Percentiles rank a stretch among this genome's conserved stretches.
These are phyloP conservation scores for Stictocephala bisonia DNA, from an alignment of 2,888 invertebrate species.

Conservation along the genomic window DNA sequence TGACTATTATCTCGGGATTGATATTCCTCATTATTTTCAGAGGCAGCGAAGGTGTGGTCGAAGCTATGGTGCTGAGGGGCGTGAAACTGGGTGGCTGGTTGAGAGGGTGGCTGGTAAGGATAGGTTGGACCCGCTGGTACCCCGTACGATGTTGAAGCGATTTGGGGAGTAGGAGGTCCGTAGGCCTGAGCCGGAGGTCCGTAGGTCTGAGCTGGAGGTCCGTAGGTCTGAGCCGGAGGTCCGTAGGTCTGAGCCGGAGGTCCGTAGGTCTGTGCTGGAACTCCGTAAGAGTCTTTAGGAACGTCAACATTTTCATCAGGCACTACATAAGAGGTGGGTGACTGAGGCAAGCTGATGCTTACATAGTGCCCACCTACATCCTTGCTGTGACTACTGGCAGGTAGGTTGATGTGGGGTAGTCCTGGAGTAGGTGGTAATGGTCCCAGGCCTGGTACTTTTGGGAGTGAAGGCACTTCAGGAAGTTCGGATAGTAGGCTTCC, in stretches of 20 bases:
- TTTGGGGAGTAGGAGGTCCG: slow-evolving; percentile 47
- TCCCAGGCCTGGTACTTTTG: slow-evolving; percentile 48
- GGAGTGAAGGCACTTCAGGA: slow-evolving; percentile 47
- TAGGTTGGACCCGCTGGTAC: slow-evolving; percentile 11
- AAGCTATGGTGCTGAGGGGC: neutral
- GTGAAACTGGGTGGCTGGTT: neutral
- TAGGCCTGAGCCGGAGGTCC: slow-evolving; percentile 63
- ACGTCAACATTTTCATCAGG: slow-evolving; percentile 4
- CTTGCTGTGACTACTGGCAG: slow-evolving; percentile 44
- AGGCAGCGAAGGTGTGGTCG: slow-evolving; percentile 9
- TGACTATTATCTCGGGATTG: neutral
- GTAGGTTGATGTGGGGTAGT: slow-evolving; percentile 52
- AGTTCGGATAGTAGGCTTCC: slow-evolving; percentile 45
- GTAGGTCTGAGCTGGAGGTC: slow-evolving; percentile 49
- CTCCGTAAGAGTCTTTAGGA: too few relatives aligned
- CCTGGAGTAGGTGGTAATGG: slow-evolving; percentile 47
- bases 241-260: neutral
- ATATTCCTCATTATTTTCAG: slow-evolving; percentile 3
- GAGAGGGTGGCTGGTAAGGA: neutral
- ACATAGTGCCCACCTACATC: slow-evolving; percentile 50
- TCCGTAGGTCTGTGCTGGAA: slow-evolving; percentile 26
- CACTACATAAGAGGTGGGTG: slow-evolving; percentile 21
- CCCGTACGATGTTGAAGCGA: slow-evolving; percentile 23
- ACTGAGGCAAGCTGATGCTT: slow-evolving; percentile 45
- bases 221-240: neutral